phyloP scores from a whole-genome alignment of 2,113 vertebrate species.

The Agelaius phoeniceus region DNA sequence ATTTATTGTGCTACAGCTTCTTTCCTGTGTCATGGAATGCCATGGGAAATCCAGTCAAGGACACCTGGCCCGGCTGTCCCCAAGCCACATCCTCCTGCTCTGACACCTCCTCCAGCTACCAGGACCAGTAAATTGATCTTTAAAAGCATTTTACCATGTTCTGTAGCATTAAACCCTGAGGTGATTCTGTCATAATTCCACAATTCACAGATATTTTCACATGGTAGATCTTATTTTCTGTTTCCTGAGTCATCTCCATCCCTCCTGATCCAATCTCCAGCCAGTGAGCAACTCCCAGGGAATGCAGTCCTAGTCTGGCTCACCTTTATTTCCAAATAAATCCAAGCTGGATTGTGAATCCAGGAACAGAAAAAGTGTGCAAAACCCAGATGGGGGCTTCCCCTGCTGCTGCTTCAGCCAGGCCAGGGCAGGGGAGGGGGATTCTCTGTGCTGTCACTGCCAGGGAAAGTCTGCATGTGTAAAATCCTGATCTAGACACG shows the following conservation, averaged over 20 bases:
- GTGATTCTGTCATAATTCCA: background rate
- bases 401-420: background rate
- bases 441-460: background rate
- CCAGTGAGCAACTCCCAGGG: background rate
- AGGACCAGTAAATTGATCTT: background rate
- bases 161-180: background rate
- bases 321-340: slow-evolving; percentile 12
- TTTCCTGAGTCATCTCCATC: background rate
- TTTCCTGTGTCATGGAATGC: fast-evolving
- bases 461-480: background rate
- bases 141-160: fast-evolving
- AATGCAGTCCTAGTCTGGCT: background rate
- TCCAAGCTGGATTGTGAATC: background rate
- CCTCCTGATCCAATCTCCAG: background rate
- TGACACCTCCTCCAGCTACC: background rate
- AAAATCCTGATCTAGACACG: background rate
- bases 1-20: background rate
- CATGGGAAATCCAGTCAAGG: fast-evolving
- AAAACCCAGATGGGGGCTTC: background rate
- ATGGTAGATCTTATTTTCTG: fast-evolving
- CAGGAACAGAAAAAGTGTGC: background rate
- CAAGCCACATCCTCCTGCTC: background rate
- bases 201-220: background rate
- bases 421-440: background rate
- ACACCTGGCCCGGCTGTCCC: background rate